These are phyloP conservation scores for Mastomys natalensis DNA, from an alignment of 2,113 vertebrate species.

Conservation along the genomic window DNA sequence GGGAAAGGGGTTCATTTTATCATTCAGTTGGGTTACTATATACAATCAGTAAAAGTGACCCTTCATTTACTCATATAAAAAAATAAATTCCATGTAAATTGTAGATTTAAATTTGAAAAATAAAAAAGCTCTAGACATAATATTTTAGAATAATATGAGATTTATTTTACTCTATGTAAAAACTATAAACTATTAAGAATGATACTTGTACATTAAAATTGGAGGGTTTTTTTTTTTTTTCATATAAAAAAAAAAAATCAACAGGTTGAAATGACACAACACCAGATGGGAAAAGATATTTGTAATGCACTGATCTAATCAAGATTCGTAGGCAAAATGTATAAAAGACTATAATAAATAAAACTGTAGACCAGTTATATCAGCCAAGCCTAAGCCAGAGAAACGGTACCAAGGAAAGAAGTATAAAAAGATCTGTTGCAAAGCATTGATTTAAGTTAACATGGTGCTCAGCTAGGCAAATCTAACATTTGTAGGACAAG, in stretches of 20 bases:
- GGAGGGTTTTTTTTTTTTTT: neutral
- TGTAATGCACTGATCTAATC: neutral
- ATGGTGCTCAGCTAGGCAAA: neutral
- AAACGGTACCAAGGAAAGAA: neutral
- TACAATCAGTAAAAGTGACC: conserved; percentile 23
- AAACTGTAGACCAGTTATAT: neutral
- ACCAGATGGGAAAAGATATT: neutral
- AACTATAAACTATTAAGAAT: neutral
- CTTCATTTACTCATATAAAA: neutral
- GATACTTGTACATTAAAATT: neutral
- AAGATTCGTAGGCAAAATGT: conserved; percentile 16
- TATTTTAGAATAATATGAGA: neutral
- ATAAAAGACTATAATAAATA: neutral
- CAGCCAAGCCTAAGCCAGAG: neutral
- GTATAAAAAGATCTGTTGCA: neutral
- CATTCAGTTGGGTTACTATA: neutral
- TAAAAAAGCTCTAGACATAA: conserved; percentile 1
- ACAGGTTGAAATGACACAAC: neutral
- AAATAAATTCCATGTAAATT: conserved; percentile 12
- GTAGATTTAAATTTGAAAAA: neutral
- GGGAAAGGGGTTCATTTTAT: neutral
- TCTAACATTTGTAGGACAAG: neutral
- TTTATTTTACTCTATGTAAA: neutral
- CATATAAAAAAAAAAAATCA: neutral
- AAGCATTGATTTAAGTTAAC: neutral